Percentiles rank a stretch among this genome's conserved stretches.
Conservation (phyloP, 23 tunicate species). For the Phallusia fumigata region DNA sequence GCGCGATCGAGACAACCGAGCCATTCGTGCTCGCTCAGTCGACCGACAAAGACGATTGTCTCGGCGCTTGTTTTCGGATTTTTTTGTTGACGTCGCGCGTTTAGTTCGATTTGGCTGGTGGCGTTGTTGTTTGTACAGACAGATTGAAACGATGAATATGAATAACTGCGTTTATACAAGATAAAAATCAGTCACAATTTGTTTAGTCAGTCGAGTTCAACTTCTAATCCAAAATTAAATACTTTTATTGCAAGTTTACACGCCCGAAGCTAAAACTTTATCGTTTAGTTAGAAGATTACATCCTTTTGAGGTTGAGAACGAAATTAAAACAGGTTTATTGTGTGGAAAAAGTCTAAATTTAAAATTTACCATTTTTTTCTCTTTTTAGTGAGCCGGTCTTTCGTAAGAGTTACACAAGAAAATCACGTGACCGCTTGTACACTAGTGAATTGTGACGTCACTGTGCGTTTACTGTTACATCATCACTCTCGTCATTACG, state of each 20-base stretch:
- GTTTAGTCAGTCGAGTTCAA: too few species aligned
- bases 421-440: slow-evolving; percentile 5
- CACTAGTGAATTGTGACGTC: slow-evolving; percentile 36
- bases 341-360: background rate
- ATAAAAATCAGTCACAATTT: too few species aligned
- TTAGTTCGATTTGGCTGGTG: background rate
- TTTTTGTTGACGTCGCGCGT: background rate
- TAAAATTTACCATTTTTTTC: background rate
- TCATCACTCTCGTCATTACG: background rate
- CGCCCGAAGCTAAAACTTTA: too few species aligned
- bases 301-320: too few species aligned
- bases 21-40: background rate
- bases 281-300: too few species aligned
- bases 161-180: too few species aligned
- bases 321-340: too few species aligned
- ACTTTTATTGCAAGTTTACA: too few species aligned
- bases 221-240: too few species aligned
- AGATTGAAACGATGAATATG: too few species aligned
- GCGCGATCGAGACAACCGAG: background rate
- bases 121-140: background rate
- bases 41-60: slow-evolving; percentile 3
- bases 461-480: slow-evolving; percentile 24
- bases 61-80: background rate
- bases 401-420: background rate
- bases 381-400: slow-evolving; percentile 10